phyloP scores from a whole-genome alignment of 2,113 vertebrate genomes.

The Takifugu flavidus region DNA sequence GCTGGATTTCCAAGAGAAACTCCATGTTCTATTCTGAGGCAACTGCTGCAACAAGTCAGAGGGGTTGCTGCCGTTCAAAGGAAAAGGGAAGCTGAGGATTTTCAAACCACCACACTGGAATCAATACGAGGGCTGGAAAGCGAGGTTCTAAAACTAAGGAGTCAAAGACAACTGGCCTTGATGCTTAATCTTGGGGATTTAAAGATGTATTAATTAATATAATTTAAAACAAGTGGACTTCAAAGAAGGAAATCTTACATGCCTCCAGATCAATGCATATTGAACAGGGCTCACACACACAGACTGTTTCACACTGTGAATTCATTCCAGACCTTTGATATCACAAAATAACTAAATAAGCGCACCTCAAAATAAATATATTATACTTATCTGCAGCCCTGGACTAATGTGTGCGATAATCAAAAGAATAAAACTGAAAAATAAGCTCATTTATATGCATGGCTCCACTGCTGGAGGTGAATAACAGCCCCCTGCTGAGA shows the following conservation, averaged over 20 bases:
- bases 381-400: too few species aligned
- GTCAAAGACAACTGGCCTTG: not conserved
- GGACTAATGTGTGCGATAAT: too few species aligned
- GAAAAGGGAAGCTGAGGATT: not conserved
- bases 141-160: not conserved
- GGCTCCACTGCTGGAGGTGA: constrained; percentile 29
- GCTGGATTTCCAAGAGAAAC: constrained; percentile 44
- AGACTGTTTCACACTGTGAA: not conserved
- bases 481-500: constrained; percentile 24
- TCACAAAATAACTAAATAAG: not conserved
- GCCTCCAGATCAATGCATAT: not conserved
- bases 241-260: too few species aligned
- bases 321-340: not conserved
- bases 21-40: constrained; percentile 49
- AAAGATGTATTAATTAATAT: not conserved
- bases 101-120: not conserved
- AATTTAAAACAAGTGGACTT: not conserved
- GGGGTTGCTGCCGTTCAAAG: not conserved
- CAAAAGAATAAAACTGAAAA: constrained; percentile 25
- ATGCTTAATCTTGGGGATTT: not conserved
- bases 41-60: not conserved
- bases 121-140: not conserved
- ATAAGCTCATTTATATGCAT: constrained; percentile 56
- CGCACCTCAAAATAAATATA: too few species aligned
- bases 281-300: not conserved